Base-by-base conservation (phyloP, 2,113 vertebrate genomes). In the Glaucidium brasilianum region DNA sequence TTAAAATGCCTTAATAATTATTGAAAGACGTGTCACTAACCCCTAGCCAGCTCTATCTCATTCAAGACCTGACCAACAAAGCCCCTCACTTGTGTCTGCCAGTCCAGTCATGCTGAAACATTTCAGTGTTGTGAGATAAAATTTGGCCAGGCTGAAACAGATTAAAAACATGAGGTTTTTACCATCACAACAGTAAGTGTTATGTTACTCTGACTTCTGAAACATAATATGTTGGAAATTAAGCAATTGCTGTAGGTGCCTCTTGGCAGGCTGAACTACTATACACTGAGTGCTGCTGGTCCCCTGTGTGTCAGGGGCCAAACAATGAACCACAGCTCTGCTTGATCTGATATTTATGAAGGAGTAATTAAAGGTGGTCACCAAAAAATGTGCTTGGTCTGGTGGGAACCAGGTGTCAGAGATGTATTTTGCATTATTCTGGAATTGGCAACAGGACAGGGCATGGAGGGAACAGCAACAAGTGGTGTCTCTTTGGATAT, bases 231-330 rank as follows among this genome's bases (percentile, higher is more conserved):
- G 52, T 19, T 83, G 58, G 72, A 25, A 82, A 67, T 39, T 2
- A 59, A 49, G 55, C 26, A 7, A 15, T 26, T 11, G 1, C 27
- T 27, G 27, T 5, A 26, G 56, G 56, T 47, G 32, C 8, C 29
- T 43, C 1, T n/a, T 6, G 39, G 23, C 58, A 26, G 66, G 5
- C 5, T 11, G 26, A 2, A 4, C 39, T 4, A 3, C n/a, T 0
- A 1, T 6, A 1, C 43, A 3, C 0, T 0, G 12, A 4, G 32
- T 11, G 37, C 30, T 56, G 52, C 60, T 56, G 78, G 35, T 6
- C 20, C 49, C 3, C n/a, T 0, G 12, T 3, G n/a, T 14, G 59
- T 5, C 3, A 2, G 30, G 63, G 32, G 6, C 39, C 32, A 25
- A 12, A 4, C 1, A 37, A 8, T 2, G 52, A 64, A 8, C 15